Conservation (phyloP, 2,113 vertebrate genomes). For the Meriones unguiculatus region DNA sequence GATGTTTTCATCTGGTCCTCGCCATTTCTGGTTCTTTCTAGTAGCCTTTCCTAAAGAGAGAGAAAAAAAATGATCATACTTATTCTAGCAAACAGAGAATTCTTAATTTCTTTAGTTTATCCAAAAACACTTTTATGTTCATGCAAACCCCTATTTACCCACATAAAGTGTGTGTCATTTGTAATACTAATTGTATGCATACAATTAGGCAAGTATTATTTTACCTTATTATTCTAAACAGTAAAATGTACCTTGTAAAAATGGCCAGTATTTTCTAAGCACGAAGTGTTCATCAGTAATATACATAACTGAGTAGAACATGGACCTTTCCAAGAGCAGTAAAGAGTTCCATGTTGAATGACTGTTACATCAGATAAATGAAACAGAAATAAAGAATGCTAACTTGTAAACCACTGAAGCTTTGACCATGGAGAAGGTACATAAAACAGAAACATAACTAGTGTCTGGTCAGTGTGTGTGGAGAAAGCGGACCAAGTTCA, state of each 20-base stretch:
- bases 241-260: neutral
- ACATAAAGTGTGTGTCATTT: slow-evolving; percentile 46
- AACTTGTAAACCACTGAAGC: neutral
- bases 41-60: slow-evolving; percentile 93
- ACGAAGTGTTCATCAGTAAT: neutral
- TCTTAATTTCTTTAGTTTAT: neutral
- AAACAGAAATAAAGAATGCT: neutral
- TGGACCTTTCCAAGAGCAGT: neutral
- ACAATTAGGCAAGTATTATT: slow-evolving; percentile 13
- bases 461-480: neutral
- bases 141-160: neutral
- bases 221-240: slow-evolving; percentile 32
- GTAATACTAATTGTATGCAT: slow-evolving; percentile 32
- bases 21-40: slow-evolving; percentile 98
- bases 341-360: neutral
- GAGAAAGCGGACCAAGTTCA: neutral
- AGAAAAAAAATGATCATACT: neutral
- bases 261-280: neutral
- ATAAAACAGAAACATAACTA: neutral
- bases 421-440: neutral
- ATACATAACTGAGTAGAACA: neutral
- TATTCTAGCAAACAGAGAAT: slow-evolving; percentile 21
- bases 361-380: neutral
- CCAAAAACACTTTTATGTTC: slow-evolving; percentile 44
- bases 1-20: slow-evolving; percentile 99